Evolutionary conservation across 2,888 invertebrate genomes (phyloP).

Genomic region (Epicampocera succincta): DNA sequence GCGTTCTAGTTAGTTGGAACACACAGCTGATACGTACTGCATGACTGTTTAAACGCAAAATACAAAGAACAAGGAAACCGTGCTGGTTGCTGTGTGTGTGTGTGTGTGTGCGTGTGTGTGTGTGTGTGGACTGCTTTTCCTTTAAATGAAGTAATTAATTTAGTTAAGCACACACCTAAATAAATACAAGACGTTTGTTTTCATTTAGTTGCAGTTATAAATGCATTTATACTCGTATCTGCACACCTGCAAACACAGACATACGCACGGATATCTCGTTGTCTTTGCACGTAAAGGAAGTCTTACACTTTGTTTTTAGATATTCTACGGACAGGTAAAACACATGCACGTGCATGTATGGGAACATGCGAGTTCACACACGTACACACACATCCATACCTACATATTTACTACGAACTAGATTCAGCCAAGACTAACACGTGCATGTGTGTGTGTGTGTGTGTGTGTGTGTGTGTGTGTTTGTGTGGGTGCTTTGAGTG

Average conservation of each 20-base stretch:
- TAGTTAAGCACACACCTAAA: slow-evolving; percentile 68
- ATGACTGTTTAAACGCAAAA: slow-evolving; percentile 20
- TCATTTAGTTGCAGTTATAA: slow-evolving; percentile 67
- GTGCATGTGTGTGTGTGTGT: slow-evolving; percentile 6
- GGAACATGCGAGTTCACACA: too few relatives aligned
- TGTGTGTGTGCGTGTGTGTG: too few relatives aligned
- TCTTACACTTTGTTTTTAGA: slow-evolving; percentile 38
- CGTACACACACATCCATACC: too few relatives aligned
- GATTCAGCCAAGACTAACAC: slow-evolving; percentile 13
- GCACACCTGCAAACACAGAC: slow-evolving; percentile 10
- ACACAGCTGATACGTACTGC: neutral
- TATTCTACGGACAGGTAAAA: slow-evolving; percentile 37
- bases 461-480: neutral
- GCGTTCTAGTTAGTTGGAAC: neutral
- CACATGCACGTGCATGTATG: neutral
- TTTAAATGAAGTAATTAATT: slow-evolving; percentile 73
- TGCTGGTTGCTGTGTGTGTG: neutral
- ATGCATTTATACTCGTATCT: slow-evolving; percentile 57
- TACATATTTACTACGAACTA: neutral
- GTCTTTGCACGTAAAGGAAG: slow-evolving; percentile 52
- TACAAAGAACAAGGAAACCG: neutral
- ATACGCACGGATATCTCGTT: neutral
- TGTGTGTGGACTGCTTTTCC: slow-evolving; percentile 56
- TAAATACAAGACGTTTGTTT: slow-evolving; percentile 64
- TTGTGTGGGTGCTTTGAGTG: slow-evolving; percentile 15